A percentile compares a stretch with the other conserved stretches of the same genome.
These are phyloP conservation scores for Aphidius gifuensis DNA, from an alignment of 1,140 invertebrate species.

Conservation along the genomic window DNA sequence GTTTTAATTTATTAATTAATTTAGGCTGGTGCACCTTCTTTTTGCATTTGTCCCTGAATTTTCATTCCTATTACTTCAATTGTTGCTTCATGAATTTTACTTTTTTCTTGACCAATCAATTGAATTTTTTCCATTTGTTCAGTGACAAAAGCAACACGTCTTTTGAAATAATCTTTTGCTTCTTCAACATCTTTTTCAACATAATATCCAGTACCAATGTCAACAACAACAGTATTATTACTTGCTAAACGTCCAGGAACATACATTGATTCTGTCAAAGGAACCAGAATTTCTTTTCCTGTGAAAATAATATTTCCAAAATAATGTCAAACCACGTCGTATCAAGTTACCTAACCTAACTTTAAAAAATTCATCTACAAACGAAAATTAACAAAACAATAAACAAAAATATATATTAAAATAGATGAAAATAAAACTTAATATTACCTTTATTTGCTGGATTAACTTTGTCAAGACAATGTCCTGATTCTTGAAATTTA, in stretches of 20 bases:
- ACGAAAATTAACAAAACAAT: neutral
- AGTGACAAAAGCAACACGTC: constrained; percentile 85
- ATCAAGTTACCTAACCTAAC: constrained; percentile 31
- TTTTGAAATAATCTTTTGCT: constrained; percentile 88
- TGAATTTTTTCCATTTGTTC: constrained; percentile 95
- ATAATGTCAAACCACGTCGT: constrained; percentile 3
- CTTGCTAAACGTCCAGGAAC: constrained; percentile 83
- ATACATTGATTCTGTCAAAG: constrained; percentile 92
- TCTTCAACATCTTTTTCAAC: constrained; percentile 81
- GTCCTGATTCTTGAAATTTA: constrained; percentile 85
- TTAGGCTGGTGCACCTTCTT: constrained; percentile 27
- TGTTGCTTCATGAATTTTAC: constrained; percentile 77
- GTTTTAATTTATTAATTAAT: too few relatives aligned
- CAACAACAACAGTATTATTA: constrained; percentile 81
- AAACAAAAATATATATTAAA: neutral
- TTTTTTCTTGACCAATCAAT: constrained; percentile 79
- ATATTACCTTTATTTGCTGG: constrained; percentile 63
- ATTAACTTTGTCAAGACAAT: constrained; percentile 78
- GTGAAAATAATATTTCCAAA: constrained; percentile 17
- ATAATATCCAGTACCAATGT: constrained; percentile 94
- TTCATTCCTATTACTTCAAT: constrained; percentile 69
- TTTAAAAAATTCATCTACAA: constrained; percentile 23
- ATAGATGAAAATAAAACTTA: neutral
- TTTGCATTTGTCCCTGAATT: constrained; percentile 47
- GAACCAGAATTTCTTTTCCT: constrained; percentile 80